Evolutionary conservation across 2,797 vertebrate species (phyloP).

Genomic region (Botia kubotai): DNA sequence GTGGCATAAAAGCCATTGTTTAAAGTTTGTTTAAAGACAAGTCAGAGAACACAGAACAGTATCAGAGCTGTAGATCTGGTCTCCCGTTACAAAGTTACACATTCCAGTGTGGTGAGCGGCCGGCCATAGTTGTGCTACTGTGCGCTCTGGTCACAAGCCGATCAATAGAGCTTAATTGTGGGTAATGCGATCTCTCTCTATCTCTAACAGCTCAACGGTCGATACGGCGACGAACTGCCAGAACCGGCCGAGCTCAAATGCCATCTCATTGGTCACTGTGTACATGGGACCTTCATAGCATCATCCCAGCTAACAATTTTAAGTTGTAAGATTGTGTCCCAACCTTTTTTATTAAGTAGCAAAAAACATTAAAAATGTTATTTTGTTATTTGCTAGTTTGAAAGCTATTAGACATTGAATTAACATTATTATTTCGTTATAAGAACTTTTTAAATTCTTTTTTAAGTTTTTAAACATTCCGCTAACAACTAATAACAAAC

Average conservation of each 20-base stretch:
- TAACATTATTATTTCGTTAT: too few relatives aligned
- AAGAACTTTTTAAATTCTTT: too few relatives aligned
- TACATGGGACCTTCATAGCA: constrained; percentile 36
- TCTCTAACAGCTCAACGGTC: constrained; percentile 70
- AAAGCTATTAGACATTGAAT: too few relatives aligned
- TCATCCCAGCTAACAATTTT: neutral
- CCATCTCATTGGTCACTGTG: neutral
- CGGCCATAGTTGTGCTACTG: constrained; percentile 32
- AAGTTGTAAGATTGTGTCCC: too few relatives aligned
- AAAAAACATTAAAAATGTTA: too few relatives aligned
- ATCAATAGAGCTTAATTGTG: constrained; percentile 73
- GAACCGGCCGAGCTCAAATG: constrained; percentile 40
- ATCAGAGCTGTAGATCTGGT: constrained; percentile 4
- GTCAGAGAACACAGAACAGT: constrained; percentile 13
- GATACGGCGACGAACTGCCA: constrained; percentile 63
- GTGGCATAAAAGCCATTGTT: constrained; percentile 6
- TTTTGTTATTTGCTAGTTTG: too few relatives aligned
- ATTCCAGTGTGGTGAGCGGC: constrained; percentile 4
- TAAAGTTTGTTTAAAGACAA: constrained; percentile 25
- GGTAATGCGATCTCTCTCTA: constrained; percentile 69
- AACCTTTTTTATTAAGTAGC: too few relatives aligned
- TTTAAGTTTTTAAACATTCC: too few relatives aligned
- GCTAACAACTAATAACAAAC: too few relatives aligned
- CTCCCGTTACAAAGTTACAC: constrained; percentile 40
- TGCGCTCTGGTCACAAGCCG: constrained; percentile 56